Percentiles rank a stretch among this genome's conserved stretches.
These are phyloP conservation scores for Entelurus aequoreus DNA, from an alignment of 2,113 vertebrate genomes.

Conservation along the genomic window DNA sequence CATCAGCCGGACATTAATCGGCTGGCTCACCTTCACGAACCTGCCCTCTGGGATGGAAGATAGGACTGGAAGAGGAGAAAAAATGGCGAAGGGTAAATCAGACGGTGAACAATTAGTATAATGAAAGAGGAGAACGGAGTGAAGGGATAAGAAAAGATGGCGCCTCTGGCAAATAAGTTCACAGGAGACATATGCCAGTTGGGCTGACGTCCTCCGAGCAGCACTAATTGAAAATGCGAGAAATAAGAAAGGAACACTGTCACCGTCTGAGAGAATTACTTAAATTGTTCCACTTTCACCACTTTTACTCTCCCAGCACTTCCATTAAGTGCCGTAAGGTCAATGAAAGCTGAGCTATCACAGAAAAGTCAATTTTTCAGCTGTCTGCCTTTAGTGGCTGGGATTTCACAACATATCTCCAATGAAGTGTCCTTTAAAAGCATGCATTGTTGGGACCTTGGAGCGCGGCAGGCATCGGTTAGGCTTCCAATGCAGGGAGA, in stretches of 20 bases:
- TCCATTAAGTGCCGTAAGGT: constrained; percentile 42
- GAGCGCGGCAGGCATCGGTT: background rate
- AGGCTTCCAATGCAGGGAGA: background rate
- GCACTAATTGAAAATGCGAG: constrained; percentile 49
- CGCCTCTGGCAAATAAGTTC: constrained; percentile 58
- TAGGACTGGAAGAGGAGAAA: constrained; percentile 35
- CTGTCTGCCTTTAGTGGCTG: constrained; percentile 38
- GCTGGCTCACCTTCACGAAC: constrained; percentile 61
- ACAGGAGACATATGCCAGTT: constrained; percentile 50
- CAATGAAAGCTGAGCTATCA: constrained; percentile 37
- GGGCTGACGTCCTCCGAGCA: constrained; percentile 39
- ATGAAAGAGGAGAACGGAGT: constrained; percentile 61
- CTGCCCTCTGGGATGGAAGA: constrained; percentile 52
- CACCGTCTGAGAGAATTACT: constrained; percentile 47
- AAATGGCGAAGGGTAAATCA: constrained; percentile 46
- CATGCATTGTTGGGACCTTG: constrained; percentile 2
- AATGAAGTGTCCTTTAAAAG: constrained; percentile 25
- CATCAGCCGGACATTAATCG: constrained; percentile 67
- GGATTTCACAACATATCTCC: constrained; percentile 28
- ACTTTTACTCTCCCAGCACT: constrained; percentile 7
- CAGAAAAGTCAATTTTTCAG: constrained; percentile 40
- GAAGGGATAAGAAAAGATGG: constrained; percentile 59
- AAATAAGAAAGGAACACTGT: constrained; percentile 53
- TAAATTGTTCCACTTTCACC: constrained; percentile 48
- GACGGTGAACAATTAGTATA: constrained; percentile 67